phyloP scores from a whole-genome alignment of 2,888 invertebrate species.

The Odontocerum albicorne region DNA sequence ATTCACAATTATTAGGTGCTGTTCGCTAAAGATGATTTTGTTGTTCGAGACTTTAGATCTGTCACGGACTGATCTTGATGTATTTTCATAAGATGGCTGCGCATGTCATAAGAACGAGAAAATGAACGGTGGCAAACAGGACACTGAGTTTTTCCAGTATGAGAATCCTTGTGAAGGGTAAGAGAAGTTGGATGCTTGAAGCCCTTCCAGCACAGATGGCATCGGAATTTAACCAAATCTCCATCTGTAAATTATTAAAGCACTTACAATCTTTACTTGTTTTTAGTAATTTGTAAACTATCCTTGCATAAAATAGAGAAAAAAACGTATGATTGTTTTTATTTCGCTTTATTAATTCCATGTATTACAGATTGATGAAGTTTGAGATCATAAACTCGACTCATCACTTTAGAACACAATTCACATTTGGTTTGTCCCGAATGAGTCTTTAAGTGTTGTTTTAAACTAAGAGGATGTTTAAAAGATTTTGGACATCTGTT shows the following conservation, averaged over 20 bases:
- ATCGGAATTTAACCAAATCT: slow-evolving; percentile 60
- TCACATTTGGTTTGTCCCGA: slow-evolving; percentile 53
- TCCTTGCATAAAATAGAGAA: too few species aligned
- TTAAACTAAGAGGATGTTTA: slow-evolving; percentile 53
- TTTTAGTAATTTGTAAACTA: too few species aligned
- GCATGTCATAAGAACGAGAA: slow-evolving; percentile 64
- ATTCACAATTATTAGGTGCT: slow-evolving; percentile 23
- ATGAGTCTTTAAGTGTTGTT: slow-evolving; percentile 55
- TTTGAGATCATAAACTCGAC: slow-evolving; percentile 44
- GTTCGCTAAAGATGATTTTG: slow-evolving; percentile 28
- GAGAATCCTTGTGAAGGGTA: slow-evolving; percentile 63
- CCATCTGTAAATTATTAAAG: slow-evolving; percentile 47
- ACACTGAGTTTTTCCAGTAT: slow-evolving; percentile 64
- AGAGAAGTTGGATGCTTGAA: slow-evolving; percentile 65
- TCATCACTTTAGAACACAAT: slow-evolving; percentile 52
- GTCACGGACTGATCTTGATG: slow-evolving; percentile 50
- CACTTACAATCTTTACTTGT: slow-evolving; percentile 12
- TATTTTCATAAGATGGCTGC: slow-evolving; percentile 60
- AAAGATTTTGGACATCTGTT: slow-evolving; percentile 52
- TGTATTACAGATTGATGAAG: slow-evolving; percentile 34
- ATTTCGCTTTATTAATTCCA: slow-evolving; percentile 20
- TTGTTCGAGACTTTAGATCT: slow-evolving; percentile 16
- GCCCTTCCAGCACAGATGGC: slow-evolving; percentile 64
- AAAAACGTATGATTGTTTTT: neutral
- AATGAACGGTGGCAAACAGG: slow-evolving; percentile 64